phyloP scores from a whole-genome alignment of 2,888 invertebrate genomes.

The Platycheirus rosarum region DNA sequence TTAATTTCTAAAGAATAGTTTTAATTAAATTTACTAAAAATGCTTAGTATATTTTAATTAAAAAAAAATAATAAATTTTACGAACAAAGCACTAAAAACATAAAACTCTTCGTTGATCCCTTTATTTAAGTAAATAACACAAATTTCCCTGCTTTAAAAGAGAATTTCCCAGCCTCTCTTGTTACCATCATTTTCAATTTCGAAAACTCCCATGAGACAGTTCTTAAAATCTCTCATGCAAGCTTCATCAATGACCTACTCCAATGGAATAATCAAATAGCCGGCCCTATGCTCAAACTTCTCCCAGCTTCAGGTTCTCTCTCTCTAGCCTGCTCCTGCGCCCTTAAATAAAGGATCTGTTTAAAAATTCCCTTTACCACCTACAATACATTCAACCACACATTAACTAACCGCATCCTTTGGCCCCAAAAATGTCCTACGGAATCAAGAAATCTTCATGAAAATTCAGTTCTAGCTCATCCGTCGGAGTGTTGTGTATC shows the following conservation, averaged over 20 bases:
- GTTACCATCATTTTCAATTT: not conserved
- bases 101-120: too few relatives aligned
- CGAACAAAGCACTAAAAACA: too few relatives aligned
- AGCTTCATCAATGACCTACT: conserved; percentile 53
- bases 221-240: not conserved
- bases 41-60: too few relatives aligned
- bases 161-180: not conserved
- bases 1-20: too few relatives aligned
- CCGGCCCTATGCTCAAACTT: conserved; percentile 2
- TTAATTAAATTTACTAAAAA: too few relatives aligned
- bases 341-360: not conserved
- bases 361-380: conserved; percentile 43
- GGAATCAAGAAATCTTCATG: conserved; percentile 75
- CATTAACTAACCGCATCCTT: conserved; percentile 37
- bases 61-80: too few relatives aligned
- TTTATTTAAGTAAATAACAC: not conserved
- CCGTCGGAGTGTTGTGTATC: conserved; percentile 80
- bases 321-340: conserved; percentile 11
- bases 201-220: conserved; percentile 48
- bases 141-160: conserved; percentile 31
- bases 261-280: conserved; percentile 25
- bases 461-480: conserved; percentile 81
- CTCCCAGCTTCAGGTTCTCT: not conserved
- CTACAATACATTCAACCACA: conserved; percentile 26
- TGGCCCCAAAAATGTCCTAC: conserved; percentile 56